These are phyloP conservation scores for Chalcis sispes DNA, from an alignment of 2,888 invertebrate species.

Conservation along the genomic window DNA sequence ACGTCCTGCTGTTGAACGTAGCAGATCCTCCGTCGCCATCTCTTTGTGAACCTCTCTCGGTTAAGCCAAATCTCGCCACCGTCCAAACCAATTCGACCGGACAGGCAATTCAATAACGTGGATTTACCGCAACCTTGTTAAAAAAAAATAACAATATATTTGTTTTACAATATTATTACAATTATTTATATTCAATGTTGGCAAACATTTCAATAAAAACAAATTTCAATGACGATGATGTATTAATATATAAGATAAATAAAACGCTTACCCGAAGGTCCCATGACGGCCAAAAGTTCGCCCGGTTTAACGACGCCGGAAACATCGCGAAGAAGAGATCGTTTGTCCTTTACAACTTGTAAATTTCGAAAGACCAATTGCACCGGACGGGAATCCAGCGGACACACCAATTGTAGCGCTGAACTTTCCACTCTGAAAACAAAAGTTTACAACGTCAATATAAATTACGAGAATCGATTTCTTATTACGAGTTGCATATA, in stretches of 20 bases:
- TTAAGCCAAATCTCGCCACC: conserved; percentile 83
- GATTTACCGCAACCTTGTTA: conserved; percentile 84
- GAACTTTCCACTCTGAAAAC: conserved; percentile 80
- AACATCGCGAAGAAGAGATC: conserved; percentile 83
- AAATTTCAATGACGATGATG: too few relatives aligned
- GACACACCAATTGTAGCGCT: conserved; percentile 80
- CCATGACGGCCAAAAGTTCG: conserved; percentile 88
- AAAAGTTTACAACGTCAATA: conserved; percentile 22
- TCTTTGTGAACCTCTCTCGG: conserved; percentile 81
- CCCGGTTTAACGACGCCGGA: conserved; percentile 86
- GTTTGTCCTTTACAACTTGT: conserved; percentile 78
- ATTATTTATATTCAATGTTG: neutral
- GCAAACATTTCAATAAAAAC: too few relatives aligned
- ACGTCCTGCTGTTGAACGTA: conserved; percentile 90
- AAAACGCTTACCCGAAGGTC: conserved; percentile 82
- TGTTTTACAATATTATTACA: too few relatives aligned
- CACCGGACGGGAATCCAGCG: conserved; percentile 80
- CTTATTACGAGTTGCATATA: too few relatives aligned
- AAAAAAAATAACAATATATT: neutral
- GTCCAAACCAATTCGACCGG: conserved; percentile 83
- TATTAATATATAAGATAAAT: neutral
- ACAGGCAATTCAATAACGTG: conserved; percentile 85
- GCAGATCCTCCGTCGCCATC: conserved; percentile 86
- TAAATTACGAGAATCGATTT: too few relatives aligned
- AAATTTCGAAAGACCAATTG: conserved; percentile 83